These are phyloP conservation scores for Melanotaenia boesemani DNA, from an alignment of 2,797 vertebrate species.

Conservation along the genomic window DNA sequence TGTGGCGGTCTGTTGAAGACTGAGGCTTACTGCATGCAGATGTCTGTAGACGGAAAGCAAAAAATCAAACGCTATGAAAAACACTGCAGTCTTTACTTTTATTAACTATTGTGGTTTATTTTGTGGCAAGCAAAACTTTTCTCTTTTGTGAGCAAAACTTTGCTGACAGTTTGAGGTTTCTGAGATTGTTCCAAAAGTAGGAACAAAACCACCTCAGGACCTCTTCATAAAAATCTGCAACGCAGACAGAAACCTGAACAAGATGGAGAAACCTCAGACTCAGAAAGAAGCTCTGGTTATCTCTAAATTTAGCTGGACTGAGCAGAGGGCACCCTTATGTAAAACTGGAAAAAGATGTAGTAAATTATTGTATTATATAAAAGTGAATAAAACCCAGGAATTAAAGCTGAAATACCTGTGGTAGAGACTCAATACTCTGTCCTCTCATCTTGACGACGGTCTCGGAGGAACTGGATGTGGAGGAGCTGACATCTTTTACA, in stretches of 20 bases:
- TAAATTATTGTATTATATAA: neutral
- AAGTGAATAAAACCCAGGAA: neutral
- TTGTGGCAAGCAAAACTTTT: neutral
- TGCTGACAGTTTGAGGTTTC: neutral
- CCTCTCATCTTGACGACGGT: constrained; percentile 96
- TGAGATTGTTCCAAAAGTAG: neutral
- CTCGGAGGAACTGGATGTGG: constrained; percentile 97
- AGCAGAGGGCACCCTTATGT: neutral
- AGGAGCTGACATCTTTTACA: constrained; percentile 95
- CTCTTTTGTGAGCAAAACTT: too few relatives aligned
- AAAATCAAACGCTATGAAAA: constrained; percentile 11
- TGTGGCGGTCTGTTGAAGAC: constrained; percentile 95
- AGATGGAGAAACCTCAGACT: neutral
- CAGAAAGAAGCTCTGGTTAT: neutral
- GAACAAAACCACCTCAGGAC: neutral
- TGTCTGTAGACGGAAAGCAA: constrained; percentile 76
- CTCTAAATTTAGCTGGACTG: too few relatives aligned
- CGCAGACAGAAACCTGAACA: neutral
- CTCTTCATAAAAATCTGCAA: neutral
- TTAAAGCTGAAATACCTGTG: constrained; percentile 85
- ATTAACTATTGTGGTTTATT: neutral
- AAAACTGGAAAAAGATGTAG: neutral
- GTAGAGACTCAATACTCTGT: constrained; percentile 96
- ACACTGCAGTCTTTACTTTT: neutral
- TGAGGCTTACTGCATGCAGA: constrained; percentile 88